phyloP scores from a whole-genome alignment of 2,113 vertebrate genomes.

The Heterocephalus glaber region DNA sequence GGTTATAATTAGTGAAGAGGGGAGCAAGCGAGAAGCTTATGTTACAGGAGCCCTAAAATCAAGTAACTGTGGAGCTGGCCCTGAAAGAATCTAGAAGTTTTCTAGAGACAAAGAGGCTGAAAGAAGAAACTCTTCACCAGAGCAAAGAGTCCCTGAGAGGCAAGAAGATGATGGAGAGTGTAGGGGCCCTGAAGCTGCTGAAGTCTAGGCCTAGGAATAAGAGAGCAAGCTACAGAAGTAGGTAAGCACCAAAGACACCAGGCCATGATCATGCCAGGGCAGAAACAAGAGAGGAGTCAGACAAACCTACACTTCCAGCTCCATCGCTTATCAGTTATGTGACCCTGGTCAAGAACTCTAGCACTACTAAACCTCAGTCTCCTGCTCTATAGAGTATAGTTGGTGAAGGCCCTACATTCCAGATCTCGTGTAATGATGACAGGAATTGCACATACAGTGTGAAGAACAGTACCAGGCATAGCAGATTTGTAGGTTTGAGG shows the following conservation, averaged over 20 bases:
- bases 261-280: neutral
- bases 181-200: rapidly evolving
- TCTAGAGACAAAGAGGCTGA: neutral
- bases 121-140: neutral
- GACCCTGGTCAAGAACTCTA: neutral
- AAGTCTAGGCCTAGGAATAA: neutral
- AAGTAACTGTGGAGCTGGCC: neutral
- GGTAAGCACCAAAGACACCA: neutral
- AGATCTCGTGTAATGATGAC: neutral
- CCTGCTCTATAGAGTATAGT: neutral
- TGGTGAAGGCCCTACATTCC: neutral
- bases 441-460: rapidly evolving
- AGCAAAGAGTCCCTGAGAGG: neutral
- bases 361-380: neutral
- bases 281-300: neutral
- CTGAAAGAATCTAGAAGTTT: neutral
- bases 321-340: rapidly evolving
- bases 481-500: neutral
- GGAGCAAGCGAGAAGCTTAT: rapidly evolving
- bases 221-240: neutral
- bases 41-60: neutral
- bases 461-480: rapidly evolving
- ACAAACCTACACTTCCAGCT: neutral
- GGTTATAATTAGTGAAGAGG: neutral
- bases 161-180: rapidly evolving